These are phyloP conservation scores for Pollenia griseotomentosa DNA, from an alignment of 2,888 invertebrate species.

Conservation along the genomic window DNA sequence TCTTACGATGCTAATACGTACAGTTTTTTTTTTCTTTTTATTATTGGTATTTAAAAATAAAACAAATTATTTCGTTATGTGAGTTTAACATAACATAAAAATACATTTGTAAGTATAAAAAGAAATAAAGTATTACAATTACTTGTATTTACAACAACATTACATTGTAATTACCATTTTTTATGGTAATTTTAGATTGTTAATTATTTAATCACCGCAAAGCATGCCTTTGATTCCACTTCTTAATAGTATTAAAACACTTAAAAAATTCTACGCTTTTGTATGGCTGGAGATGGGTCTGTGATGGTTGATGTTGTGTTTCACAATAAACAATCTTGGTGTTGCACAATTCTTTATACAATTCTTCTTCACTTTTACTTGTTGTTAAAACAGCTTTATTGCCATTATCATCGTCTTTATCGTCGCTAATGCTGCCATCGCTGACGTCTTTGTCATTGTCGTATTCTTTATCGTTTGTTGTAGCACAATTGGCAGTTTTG, in stretches of 20 bases:
- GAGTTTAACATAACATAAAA: conserved; percentile 1
- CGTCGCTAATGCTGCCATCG: conserved; percentile 19
- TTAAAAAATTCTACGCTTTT: conserved; percentile 31
- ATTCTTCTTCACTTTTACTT: conserved; percentile 38
- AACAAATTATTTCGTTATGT: conserved; percentile 26
- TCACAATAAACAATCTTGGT: conserved; percentile 29
- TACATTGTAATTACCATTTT: conserved; percentile 65
- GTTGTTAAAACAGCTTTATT: conserved; percentile 41
- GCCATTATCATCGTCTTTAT: conserved; percentile 50
- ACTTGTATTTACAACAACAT: conserved; percentile 65
- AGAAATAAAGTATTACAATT: conserved; percentile 39
- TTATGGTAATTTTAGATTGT: conserved; percentile 54
- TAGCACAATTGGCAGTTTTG: conserved; percentile 60
- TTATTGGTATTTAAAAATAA: conserved; percentile 9
- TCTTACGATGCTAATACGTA: not conserved
- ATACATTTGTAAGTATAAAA: conserved; percentile 7
- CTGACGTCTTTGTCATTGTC: conserved; percentile 27
- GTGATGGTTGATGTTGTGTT: conserved; percentile 23
- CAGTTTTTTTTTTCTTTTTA: not conserved
- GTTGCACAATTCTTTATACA: conserved; percentile 45
- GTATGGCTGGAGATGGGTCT: conserved; percentile 5
- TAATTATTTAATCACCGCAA: conserved; percentile 75
- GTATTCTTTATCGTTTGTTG: conserved; percentile 19
- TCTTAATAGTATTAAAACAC: conserved; percentile 50
- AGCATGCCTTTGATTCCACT: conserved; percentile 64